A percentile compares a stretch with the other conserved stretches of the same genome.
Conservation (phyloP, 2,113 vertebrate genomes). For the Dicaeum eximium region DNA sequence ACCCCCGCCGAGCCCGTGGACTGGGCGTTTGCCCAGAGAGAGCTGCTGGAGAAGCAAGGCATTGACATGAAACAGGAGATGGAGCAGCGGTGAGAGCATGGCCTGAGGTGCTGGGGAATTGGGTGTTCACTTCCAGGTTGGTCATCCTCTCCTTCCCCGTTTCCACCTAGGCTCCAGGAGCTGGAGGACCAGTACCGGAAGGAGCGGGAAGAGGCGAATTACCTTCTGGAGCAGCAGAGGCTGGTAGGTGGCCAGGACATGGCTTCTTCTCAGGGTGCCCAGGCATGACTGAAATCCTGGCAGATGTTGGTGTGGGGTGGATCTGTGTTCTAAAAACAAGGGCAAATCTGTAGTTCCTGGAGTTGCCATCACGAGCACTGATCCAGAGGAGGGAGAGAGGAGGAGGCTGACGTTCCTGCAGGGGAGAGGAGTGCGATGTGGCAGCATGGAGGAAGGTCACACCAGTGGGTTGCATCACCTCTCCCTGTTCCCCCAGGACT, state of each 20-base stretch:
- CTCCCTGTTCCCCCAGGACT: slow-evolving; percentile 78
- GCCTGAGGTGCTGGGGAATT: neutral
- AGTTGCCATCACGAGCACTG: neutral
- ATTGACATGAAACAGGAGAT: slow-evolving; percentile 99
- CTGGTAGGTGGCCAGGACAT: slow-evolving; percentile 75
- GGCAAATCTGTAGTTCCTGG: neutral
- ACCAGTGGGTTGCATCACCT: neutral
- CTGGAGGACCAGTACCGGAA: slow-evolving; percentile 94
- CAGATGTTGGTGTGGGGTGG: neutral
- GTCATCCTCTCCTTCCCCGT: neutral
- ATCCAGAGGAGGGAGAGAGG: neutral
- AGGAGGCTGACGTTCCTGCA: neutral
- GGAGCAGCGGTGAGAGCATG: slow-evolving; percentile 87
- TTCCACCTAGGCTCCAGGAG: slow-evolving; percentile 86
- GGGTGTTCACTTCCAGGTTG: neutral
- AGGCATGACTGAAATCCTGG: neutral
- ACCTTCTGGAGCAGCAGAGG: slow-evolving; percentile 94
- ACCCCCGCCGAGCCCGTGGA: slow-evolving; percentile 90
- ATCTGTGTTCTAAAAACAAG: neutral
- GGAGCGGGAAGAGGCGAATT: slow-evolving; percentile 92
- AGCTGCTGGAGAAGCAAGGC: slow-evolving; percentile 95
- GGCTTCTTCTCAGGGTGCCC: neutral
- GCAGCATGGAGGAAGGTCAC: neutral
- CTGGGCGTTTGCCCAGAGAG: slow-evolving; percentile 95
- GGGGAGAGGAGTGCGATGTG: neutral